Base-by-base conservation (phyloP, 2,113 vertebrate genomes). In the Pterocles burchelli region DNA sequence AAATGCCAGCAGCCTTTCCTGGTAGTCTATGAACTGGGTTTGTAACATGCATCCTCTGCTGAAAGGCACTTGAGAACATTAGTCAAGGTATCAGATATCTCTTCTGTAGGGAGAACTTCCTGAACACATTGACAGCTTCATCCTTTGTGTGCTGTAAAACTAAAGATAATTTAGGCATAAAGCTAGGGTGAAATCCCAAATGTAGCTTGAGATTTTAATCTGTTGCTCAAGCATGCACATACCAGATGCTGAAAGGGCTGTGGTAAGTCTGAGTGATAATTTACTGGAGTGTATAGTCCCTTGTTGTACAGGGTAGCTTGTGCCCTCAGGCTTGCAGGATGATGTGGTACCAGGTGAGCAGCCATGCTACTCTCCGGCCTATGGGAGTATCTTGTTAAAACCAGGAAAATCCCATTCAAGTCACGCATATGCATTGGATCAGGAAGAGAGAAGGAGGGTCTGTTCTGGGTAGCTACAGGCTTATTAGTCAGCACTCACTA, bases 1-100 rank as follows among this genome's bases (percentile, higher is more conserved):
- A 90, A 55, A 46, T 58, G 31, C 15, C 33, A 76, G 21, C 63
- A 80, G 59, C 59, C 41, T 87, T 94, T 81, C 38, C 81, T 94
- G 70, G 52, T 12, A 29, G 49, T 26, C 45, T 79, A 8, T 74
- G 62, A 67, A 57, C 17, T 63, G 38, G 20, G 26, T 71, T 78
- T 93, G 33, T 67, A 75, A 41, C 5, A 4, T 20, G 28, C 24
- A 24, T 81, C 17, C 43, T 85, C 26, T 91, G 41, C 84, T 89
- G 61, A 62, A 78, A 93, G 57, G 17, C 3, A 2, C 43, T 84
- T 70, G 68, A 54, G 86, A 89, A 62, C 59, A 66, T 90, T 13
- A 41, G 41, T 41, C 18, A 59, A 54, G 79, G 29, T 81, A 46
- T 54, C 4, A 0, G 21, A 4, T 72, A 85, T 33, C 45, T 71